These are phyloP conservation scores for Pterocles burchelli DNA, from an alignment of 2,113 vertebrate species.

Conservation along the genomic window DNA sequence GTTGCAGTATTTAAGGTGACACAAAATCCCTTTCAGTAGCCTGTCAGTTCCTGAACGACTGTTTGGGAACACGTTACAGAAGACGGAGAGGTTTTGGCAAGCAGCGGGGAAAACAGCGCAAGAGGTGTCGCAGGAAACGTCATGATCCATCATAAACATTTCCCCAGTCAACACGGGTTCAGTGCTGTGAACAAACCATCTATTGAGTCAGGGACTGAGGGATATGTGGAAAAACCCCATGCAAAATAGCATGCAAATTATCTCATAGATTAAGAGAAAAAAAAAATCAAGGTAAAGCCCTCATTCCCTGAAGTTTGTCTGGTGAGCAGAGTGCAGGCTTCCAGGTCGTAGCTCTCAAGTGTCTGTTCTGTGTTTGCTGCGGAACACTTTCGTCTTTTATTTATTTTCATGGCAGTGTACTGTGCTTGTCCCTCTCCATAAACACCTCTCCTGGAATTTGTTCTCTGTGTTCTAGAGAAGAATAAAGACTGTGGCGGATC, in stretches of 20 bases:
- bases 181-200: conserved; percentile 31
- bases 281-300: neutral
- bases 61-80: neutral
- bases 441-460: neutral
- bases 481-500: neutral
- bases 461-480: neutral
- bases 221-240: neutral
- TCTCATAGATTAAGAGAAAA: neutral
- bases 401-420: neutral
- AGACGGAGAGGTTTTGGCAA: conserved; percentile 7
- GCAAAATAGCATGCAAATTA: neutral
- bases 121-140: conserved; percentile 48
- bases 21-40: conserved; percentile 54
- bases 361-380: neutral
- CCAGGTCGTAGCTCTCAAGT: neutral
- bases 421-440: neutral
- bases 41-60: neutral
- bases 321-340: neutral
- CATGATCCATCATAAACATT: conserved; percentile 48
- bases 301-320: neutral
- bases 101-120: neutral
- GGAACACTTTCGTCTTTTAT: neutral
- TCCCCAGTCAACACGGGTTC: neutral
- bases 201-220: conserved; percentile 8
- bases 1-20: conserved; percentile 41